Evolutionary conservation across 92 coral and sea anemone species (phyloP), one percentile per base, ranked within the genome.

Genomic region (Plumapathes pennacea): DNA sequence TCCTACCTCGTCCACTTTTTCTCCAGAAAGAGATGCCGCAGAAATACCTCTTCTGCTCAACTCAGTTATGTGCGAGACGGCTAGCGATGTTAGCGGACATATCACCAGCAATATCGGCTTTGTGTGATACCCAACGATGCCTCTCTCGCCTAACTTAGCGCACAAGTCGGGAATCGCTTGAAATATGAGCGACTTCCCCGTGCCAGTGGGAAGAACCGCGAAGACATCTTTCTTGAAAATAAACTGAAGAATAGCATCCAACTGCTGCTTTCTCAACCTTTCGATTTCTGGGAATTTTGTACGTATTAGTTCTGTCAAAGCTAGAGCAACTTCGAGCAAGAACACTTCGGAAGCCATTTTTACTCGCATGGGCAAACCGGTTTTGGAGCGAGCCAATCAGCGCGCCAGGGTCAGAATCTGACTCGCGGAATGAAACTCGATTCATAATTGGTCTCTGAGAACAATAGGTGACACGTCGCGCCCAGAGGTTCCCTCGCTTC

Each of bases 151-250:
- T 39, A 61, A 49, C 32, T 28, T 45, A 25, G 71, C 37, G 52
- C 71, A 60, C 45, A 72, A 29, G 31, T 32, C 46, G 21, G 48
- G 71, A 14, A 60, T 39, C 32, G 49, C 55, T 50, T 72, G 59
- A 40, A 58, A 70, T 8, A 70, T 46, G 12, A 70, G 19, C 32
- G 70, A 59, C 38, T 58, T 69, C 30, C 77, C 68, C 23, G 33
- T 38, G 38, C 67, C 69, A 21, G 72, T 65, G 10, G 72, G 75
- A 50, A 53, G 36, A 52, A 68, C 75, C 31, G 75, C 64, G 20
- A 52, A 38, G 19, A 52, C 74, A 38, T 54, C 63, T 38, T 54
- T 67, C 14, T 54, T 14, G 53, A 67, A 32, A 24, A 67, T 30
- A 57, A 39, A 43, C 36, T 69, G 36, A 25, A 45, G 38, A 44